Evolutionary conservation across 2,113 vertebrate species (phyloP).

Genomic region (Triplophysa siluroides): DNA sequence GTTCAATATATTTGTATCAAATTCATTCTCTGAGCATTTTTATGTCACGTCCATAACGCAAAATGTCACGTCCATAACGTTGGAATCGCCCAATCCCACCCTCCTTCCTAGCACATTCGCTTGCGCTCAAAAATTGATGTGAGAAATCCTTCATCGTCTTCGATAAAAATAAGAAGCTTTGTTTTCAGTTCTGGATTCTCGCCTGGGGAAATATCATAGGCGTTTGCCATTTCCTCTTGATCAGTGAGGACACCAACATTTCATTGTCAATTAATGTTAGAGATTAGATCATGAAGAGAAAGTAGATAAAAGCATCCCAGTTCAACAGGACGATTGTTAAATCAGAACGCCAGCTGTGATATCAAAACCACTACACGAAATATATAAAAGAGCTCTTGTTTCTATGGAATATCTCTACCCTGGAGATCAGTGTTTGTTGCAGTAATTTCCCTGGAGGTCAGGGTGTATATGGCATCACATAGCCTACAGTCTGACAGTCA

Average conservation of each 20-base stretch:
- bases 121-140: neutral
- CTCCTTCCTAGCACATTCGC: too few species aligned
- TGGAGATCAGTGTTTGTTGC: conserved; percentile 48
- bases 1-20: too few species aligned
- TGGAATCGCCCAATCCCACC: too few species aligned
- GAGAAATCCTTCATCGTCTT: neutral
- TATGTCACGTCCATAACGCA: too few species aligned
- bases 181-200: neutral
- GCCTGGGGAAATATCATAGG: neutral
- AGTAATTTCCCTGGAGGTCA: conserved; percentile 53
- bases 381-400: neutral
- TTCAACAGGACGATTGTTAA: neutral
- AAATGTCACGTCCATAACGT: too few species aligned
- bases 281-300: neutral
- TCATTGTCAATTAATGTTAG: neutral
- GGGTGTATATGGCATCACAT: conserved; percentile 2
- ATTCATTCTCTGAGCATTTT: too few species aligned
- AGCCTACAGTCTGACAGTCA: neutral
- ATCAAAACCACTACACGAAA: neutral
- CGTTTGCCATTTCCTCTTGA: neutral
- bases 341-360: neutral
- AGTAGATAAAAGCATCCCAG: neutral
- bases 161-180: neutral
- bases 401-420: conserved; percentile 55
- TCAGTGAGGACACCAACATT: neutral